Evolutionary conservation across 2,888 invertebrate genomes (phyloP).

Genomic region (Eilema caniola): DNA sequence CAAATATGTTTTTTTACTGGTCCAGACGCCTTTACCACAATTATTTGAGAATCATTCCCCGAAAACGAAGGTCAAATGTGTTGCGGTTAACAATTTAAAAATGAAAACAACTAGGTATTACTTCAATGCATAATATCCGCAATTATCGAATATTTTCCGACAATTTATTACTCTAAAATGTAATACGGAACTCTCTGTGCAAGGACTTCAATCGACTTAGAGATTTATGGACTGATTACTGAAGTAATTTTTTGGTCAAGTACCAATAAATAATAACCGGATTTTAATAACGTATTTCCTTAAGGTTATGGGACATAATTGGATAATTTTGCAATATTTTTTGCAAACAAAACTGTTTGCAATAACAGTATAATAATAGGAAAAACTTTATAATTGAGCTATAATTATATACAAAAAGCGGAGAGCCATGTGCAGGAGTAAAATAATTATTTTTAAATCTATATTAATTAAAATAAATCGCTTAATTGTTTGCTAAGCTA

Average conservation of each 20-base stretch:
- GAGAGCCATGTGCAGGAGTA: background rate
- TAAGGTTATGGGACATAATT: conserved; percentile 23
- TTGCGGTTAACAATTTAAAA: background rate
- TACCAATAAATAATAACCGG: conserved; percentile 36
- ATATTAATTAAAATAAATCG: background rate
- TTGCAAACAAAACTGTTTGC: background rate
- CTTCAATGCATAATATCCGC: conserved; percentile 2
- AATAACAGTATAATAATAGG: background rate
- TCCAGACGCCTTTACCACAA: background rate
- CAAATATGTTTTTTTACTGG: background rate
- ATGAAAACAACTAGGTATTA: background rate
- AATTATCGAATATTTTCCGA: conserved; percentile 12
- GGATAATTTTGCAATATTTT: conserved; percentile 11
- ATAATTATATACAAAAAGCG: background rate
- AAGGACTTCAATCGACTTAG: conserved; percentile 20
- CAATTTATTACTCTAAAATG: conserved; percentile 15
- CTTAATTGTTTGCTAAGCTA: background rate
- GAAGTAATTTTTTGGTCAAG: conserved; percentile 39
- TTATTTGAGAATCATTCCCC: background rate
- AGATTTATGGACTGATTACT: conserved; percentile 28
- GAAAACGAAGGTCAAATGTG: background rate
- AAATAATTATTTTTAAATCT: background rate
- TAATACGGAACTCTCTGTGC: conserved; percentile 38
- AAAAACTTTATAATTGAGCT: background rate
- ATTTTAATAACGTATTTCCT: conserved; percentile 39